Base-by-base conservation (phyloP, 1,140 invertebrate species). In the Xylocopa sonorina region DNA sequence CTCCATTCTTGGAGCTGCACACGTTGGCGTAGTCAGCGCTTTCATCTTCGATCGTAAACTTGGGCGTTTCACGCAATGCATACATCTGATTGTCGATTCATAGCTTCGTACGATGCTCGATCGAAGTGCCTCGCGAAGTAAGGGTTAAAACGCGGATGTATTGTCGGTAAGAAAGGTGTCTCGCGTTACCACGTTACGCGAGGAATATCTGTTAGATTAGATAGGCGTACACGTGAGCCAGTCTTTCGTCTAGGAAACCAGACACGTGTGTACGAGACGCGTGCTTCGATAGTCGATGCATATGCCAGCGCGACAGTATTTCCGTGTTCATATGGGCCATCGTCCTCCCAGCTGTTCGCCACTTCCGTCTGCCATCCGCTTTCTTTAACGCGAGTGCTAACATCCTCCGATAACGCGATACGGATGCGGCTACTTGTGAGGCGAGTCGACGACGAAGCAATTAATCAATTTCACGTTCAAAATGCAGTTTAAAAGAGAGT, bases 261-360 rank as follows among this genome's bases (percentile, higher is more conserved):
- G 38, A 41, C 67, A 69, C 50, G 67, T 29, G 67, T 53, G 14
- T 38, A 38, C 32, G 16, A n/a, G 50, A 27, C 34, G 24, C 46
- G 67, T 55, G 67, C 24, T 43, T 71, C 51, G 2, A 41, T n/a
- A n/a, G n/a, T n/a, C 51, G 29, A 55, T 55, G 67, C 50, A 57
- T 57, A 71, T 71, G 51, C 67, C 51, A 55, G 14, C 51, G 32
- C 16, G 5, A 38, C n/a, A n/a, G 50, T 71, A 71, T 71, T 71
- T 71, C 67, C 67, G 67, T 55, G 67, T 71, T 71, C 67, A 41
- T 38, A 67, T 66, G 51, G 73, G 76, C 29, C 55, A 55, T 38
- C 51, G 24, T 57, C 66, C 66, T 41, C 53, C 3, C 41, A 69
- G 66, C 80, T 50, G 43, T 50, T 50, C 24, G 24, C 50, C n/a